Percentiles rank a stretch among this genome's conserved stretches.
Evolutionary conservation across 2,888 invertebrate species (phyloP).

Genomic region (Notocelia uddmanniana): DNA sequence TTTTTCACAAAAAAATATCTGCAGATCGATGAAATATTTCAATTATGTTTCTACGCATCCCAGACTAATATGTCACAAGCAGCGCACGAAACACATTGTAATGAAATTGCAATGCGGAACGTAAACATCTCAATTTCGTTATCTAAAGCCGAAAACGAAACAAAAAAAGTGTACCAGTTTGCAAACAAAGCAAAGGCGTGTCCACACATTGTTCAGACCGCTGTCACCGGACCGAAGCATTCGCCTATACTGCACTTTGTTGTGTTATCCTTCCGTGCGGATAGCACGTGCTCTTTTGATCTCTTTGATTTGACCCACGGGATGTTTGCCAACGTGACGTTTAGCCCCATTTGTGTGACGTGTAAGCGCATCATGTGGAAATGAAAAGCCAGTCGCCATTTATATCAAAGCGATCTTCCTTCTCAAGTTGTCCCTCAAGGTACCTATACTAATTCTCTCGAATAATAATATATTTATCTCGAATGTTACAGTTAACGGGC

Average conservation of each 20-base stretch:
- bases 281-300: slow-evolving; percentile 3
- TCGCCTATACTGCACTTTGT: background rate
- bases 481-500: too few species aligned
- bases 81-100: too few species aligned
- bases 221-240: background rate
- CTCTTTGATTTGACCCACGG: slow-evolving; percentile 7
- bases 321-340: background rate
- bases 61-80: too few species aligned
- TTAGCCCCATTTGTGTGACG: background rate
- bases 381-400: too few species aligned
- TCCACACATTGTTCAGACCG: background rate
- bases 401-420: background rate
- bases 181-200: background rate
- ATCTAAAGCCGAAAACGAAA: too few species aligned
- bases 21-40: too few species aligned
- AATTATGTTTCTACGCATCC: too few species aligned
- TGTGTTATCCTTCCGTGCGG: background rate
- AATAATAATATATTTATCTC: too few species aligned
- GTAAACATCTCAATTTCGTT: too few species aligned
- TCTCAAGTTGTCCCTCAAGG: background rate
- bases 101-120: too few species aligned
- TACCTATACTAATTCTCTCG: too few species aligned
- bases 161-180: background rate
- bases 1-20: too few species aligned
- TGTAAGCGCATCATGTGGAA: background rate